A percentile compares a stretch with the other conserved stretches of the same genome.
These are phyloP conservation scores for Garra rufa DNA, from an alignment of 2,113 vertebrate species.

Conservation along the genomic window DNA sequence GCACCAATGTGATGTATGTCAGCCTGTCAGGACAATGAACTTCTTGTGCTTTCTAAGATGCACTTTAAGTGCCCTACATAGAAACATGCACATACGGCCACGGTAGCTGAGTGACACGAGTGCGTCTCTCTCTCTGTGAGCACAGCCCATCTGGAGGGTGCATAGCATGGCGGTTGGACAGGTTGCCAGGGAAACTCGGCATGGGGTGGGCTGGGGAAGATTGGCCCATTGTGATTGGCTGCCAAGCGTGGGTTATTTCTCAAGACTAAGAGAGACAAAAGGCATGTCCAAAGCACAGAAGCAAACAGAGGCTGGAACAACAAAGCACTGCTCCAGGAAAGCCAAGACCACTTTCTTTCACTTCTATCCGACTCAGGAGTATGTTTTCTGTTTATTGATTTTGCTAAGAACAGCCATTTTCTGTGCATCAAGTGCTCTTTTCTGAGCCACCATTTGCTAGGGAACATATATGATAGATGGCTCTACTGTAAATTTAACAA, in stretches of 20 bases:
- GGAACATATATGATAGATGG: slow-evolving; percentile 4
- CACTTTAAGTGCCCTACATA: slow-evolving; percentile 21
- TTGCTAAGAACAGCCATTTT: slow-evolving; percentile 52
- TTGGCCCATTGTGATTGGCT: slow-evolving; percentile 60
- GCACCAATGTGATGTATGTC: not conserved
- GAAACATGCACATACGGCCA: not conserved
- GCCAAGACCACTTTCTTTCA: slow-evolving; percentile 19
- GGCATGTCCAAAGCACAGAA: slow-evolving; percentile 53
- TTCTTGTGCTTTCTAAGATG: slow-evolving; percentile 23
- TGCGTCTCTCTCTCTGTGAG: slow-evolving; percentile 53
- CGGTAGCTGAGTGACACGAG: slow-evolving; percentile 52
- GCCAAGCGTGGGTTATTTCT: slow-evolving; percentile 57
- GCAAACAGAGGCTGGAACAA: slow-evolving; percentile 46
- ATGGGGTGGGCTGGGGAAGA: slow-evolving; percentile 60
- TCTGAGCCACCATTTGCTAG: slow-evolving; percentile 38
- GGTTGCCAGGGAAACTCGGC: slow-evolving; percentile 69
- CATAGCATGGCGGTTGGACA: slow-evolving; percentile 65
- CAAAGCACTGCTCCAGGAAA: slow-evolving; percentile 46
- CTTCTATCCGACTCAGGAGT: slow-evolving; percentile 40
- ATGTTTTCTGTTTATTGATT: slow-evolving; percentile 26
- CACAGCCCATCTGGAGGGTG: slow-evolving; percentile 63
- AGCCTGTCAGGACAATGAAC: slow-evolving; percentile 5
- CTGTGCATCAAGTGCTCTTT: slow-evolving; percentile 44
- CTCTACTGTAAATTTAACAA: not conserved
- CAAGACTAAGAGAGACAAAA: slow-evolving; percentile 63